phyloP scores from a whole-genome alignment of 2,797 vertebrate species.

The Micropoecilia bifurca region DNA sequence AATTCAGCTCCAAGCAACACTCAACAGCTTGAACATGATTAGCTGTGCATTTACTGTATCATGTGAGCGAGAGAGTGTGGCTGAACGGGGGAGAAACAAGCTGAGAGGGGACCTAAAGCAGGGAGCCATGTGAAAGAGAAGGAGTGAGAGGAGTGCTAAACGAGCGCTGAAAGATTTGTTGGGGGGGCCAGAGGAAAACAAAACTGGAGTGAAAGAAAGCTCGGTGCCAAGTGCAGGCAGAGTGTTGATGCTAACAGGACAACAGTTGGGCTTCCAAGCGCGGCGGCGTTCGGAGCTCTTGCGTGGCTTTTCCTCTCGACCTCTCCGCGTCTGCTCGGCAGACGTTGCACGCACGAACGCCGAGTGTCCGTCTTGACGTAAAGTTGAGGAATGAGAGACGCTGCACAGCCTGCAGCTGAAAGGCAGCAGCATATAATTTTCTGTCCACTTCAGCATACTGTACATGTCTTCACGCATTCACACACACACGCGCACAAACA shows the following conservation, averaged over 20 bases:
- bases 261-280: slow-evolving; percentile 59
- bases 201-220: slow-evolving; percentile 38
- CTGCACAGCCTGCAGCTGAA: slow-evolving; percentile 51
- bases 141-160: slow-evolving; percentile 25
- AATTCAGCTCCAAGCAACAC: slow-evolving; percentile 34
- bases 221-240: slow-evolving; percentile 65
- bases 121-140: slow-evolving; percentile 47
- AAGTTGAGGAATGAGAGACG: background rate
- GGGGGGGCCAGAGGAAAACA: slow-evolving; percentile 42
- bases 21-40: slow-evolving; percentile 33
- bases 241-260: slow-evolving; percentile 74
- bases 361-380: slow-evolving; percentile 35
- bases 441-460: slow-evolving; percentile 63
- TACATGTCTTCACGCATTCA: slow-evolving; percentile 46
- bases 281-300: slow-evolving; percentile 26
- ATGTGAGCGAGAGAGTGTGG: slow-evolving; percentile 5
- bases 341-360: slow-evolving; percentile 5
- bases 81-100: slow-evolving; percentile 15
- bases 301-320: slow-evolving; percentile 14
- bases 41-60: slow-evolving; percentile 14
- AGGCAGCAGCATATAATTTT: slow-evolving; percentile 76
- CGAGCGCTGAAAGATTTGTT: slow-evolving; percentile 64
- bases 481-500: slow-evolving; percentile 35
- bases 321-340: slow-evolving; percentile 21
- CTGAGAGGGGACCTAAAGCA: slow-evolving; percentile 39